Conservation (phyloP, 2,888 invertebrate species). For the Caenorhabditis panamensis region DNA sequence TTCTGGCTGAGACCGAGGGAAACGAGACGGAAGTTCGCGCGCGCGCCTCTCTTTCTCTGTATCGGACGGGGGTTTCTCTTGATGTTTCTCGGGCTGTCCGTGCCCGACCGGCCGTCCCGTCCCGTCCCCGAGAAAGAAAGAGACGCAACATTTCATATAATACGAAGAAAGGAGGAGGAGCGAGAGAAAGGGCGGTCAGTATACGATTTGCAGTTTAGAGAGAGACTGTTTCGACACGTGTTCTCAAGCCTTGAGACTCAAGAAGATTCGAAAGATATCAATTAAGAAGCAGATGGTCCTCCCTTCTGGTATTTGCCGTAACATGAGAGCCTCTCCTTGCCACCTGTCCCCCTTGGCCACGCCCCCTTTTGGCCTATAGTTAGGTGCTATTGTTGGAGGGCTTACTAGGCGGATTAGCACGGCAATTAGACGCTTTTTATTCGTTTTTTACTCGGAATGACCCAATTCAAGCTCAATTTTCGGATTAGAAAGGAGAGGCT, state of each 20-base stretch:
- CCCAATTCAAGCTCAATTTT: constrained; percentile 7
- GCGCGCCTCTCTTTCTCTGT: constrained; percentile 17
- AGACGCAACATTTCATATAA: neutral
- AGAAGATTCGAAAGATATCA: neutral
- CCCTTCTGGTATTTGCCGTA: constrained; percentile 7
- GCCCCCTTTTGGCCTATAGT: constrained; percentile 11
- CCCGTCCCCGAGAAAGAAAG: neutral
- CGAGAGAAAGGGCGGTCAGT: neutral
- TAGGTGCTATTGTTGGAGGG: neutral
- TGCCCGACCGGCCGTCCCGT: no score
- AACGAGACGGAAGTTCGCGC: constrained; percentile 46
- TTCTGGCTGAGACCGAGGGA: constrained; percentile 17
- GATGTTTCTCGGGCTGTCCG: neutral
- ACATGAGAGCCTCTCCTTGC: constrained; percentile 20
- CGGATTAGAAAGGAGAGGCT: constrained; percentile 11
- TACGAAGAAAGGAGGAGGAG: neutral
- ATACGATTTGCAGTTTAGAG: constrained; percentile 9
- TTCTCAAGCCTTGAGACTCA: neutral
- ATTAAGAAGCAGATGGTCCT: neutral
- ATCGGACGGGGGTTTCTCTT: neutral
- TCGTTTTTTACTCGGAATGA: no score
- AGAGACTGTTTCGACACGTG: constrained; percentile 18
- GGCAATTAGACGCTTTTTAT: no score
- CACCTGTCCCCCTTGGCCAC: constrained; percentile 14
- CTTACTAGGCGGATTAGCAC: neutral